These are phyloP conservation scores for Chascanopsetta lugubris DNA, from an alignment of 2,113 vertebrate species.

Conservation along the genomic window DNA sequence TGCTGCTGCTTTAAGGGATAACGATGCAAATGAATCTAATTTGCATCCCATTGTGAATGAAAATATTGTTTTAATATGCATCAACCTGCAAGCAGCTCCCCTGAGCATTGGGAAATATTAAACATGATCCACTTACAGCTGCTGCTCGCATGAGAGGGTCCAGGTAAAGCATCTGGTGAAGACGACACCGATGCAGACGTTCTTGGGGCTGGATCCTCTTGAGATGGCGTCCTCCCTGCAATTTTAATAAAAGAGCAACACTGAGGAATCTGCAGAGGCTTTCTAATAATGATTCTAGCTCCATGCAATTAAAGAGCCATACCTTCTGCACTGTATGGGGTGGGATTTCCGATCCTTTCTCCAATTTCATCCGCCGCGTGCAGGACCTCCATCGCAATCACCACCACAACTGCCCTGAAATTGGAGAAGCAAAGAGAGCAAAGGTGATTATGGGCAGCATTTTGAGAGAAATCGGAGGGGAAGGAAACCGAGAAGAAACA, in stretches of 20 bases:
- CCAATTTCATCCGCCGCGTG: conserved; percentile 80
- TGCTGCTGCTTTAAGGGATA: no score
- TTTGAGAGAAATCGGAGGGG: background rate
- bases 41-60: background rate
- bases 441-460: background rate
- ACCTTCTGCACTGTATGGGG: conserved; percentile 80
- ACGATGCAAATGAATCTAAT: background rate
- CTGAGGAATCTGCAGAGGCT: background rate
- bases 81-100: background rate
- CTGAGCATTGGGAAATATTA: background rate
- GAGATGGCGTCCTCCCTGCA: conserved; percentile 36
- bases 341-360: conserved; percentile 87
- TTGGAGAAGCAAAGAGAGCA: background rate
- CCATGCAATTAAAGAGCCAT: conserved; percentile 30
- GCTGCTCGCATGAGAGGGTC: conserved; percentile 38
- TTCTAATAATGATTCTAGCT: background rate
- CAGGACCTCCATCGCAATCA: conserved; percentile 86
- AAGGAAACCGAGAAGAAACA: conserved; percentile 14
- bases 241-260: conserved; percentile 24
- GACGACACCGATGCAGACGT: conserved; percentile 6
- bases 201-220: conserved; percentile 16
- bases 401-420: conserved; percentile 83
- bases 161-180: conserved; percentile 23
- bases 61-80: background rate
- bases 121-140: conserved; percentile 51